These are phyloP conservation scores for Cephus runcator DNA, from an alignment of 2,888 invertebrate species.

Conservation along the genomic window DNA sequence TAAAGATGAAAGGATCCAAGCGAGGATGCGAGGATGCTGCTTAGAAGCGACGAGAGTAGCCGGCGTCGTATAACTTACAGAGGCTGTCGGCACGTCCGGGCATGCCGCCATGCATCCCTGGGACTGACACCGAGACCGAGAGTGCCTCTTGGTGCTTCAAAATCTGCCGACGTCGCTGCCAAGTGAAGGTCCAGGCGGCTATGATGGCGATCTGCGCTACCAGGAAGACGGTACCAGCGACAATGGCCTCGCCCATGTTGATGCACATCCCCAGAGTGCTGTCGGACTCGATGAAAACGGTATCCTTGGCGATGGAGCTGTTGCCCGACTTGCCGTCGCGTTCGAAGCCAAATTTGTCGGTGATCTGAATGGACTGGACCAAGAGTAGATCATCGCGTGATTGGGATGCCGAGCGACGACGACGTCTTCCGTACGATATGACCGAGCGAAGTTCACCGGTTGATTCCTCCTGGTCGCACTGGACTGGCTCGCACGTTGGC, in stretches of 20 bases:
- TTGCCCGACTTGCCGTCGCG: slow-evolving; percentile 65
- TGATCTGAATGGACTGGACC: slow-evolving; percentile 91
- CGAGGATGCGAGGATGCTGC: slow-evolving; percentile 33
- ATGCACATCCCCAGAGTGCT: slow-evolving; percentile 72
- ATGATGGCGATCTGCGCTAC: slow-evolving; percentile 88
- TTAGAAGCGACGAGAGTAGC: slow-evolving; percentile 79
- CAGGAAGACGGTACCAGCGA: slow-evolving; percentile 87
- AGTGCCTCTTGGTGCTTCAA: slow-evolving; percentile 74
- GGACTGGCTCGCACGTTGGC: slow-evolving; percentile 92
- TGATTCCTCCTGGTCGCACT: slow-evolving; percentile 86
- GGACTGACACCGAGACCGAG: slow-evolving; percentile 73
- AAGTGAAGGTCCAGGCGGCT: slow-evolving; percentile 89
- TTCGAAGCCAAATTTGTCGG: slow-evolving; percentile 91
- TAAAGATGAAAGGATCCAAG: neutral
- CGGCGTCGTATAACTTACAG: slow-evolving; percentile 89
- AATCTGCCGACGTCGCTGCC: slow-evolving; percentile 79
- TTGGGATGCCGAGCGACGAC: slow-evolving; percentile 73
- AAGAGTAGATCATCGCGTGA: slow-evolving; percentile 84
- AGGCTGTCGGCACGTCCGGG: slow-evolving; percentile 77
- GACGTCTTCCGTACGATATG: slow-evolving; percentile 84
- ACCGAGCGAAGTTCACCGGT: slow-evolving; percentile 86
- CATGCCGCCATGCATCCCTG: slow-evolving; percentile 68
- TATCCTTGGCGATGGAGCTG: slow-evolving; percentile 70
- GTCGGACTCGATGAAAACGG: slow-evolving; percentile 77
- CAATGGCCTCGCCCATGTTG: slow-evolving; percentile 83